Percentiles rank a stretch among this genome's conserved stretches.
phyloP scores from a whole-genome alignment of 2,888 invertebrate genomes.

The Tubulanus polymorphus region DNA sequence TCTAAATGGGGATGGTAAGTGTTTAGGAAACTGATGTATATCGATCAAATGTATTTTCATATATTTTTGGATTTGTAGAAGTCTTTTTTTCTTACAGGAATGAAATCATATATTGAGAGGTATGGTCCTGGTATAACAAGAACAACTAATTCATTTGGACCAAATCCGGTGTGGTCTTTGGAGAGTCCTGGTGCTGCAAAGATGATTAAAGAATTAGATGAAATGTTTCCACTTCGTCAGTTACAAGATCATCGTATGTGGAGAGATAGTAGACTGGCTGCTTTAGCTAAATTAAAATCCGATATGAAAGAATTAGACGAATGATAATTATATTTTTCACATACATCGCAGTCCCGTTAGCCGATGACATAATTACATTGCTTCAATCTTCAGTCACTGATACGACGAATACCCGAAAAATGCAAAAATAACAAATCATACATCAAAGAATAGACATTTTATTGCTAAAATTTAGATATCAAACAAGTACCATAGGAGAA shows the following conservation, averaged over 20 bases:
- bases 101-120: slow-evolving; percentile 39
- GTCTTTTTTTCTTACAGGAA: slow-evolving; percentile 22
- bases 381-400: too few species aligned
- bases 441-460: too few species aligned
- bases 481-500: too few species aligned
- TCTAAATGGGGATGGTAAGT: slow-evolving; percentile 68
- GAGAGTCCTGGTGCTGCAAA: slow-evolving; percentile 31
- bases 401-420: too few species aligned
- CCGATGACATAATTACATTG: too few species aligned
- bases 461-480: too few species aligned
- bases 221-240: slow-evolving; percentile 32
- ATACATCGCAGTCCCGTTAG: too few species aligned
- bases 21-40: background rate
- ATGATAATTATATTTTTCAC: too few species aligned
- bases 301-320: slow-evolving; percentile 24
- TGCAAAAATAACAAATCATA: too few species aligned
- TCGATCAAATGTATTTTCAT: background rate
- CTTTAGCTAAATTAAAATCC: slow-evolving; percentile 42
- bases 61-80: background rate
- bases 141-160: slow-evolving; percentile 33
- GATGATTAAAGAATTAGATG: slow-evolving; percentile 28
- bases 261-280: slow-evolving; percentile 42
- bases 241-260: slow-evolving; percentile 35
- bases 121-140: slow-evolving; percentile 36
- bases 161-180: slow-evolving; percentile 24